These are phyloP conservation scores for human DNA, from an alignment of 2,113 vertebrate genomes.

Conservation along the genomic window GRCh38 chr16:70767001-70767500, in stretches of 20 bases:
- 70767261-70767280: not conserved
- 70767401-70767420: not conserved
- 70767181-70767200: not conserved
- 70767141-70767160: not conserved
- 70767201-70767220: not conserved
- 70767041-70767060: conserved; percentile 57
- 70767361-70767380: not conserved
- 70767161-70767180: not conserved
- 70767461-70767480: not conserved
- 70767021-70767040: conserved; percentile 42
- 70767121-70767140: not conserved
- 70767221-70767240: conserved; percentile 1
- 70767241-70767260: not conserved
- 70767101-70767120: not conserved
- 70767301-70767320: not conserved
- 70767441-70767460: conserved; percentile 20
- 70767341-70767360: not conserved
- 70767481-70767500: not conserved
- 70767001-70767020: not conserved
- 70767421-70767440: not conserved
- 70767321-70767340: not conserved
- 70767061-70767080: conserved; percentile 59
- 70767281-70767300: not conserved
- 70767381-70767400: not conserved
- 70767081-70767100: conserved; percentile 38